Conservation (phyloP, 2,888 invertebrate species). For the Lypha dubia region DNA sequence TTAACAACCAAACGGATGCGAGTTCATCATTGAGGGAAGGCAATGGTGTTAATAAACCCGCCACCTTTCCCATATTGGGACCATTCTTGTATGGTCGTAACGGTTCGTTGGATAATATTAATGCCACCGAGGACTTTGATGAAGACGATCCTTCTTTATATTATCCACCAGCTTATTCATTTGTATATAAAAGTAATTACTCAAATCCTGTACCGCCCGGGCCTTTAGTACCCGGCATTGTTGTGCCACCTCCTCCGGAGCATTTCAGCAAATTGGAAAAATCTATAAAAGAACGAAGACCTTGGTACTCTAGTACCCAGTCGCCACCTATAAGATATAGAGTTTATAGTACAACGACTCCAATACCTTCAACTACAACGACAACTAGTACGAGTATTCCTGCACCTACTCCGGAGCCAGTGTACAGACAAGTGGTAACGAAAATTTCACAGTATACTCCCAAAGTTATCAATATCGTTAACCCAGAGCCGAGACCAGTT, state of each 20-base stretch:
- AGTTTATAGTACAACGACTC: slow-evolving; percentile 63
- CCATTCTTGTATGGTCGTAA: slow-evolving; percentile 82
- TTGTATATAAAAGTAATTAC: slow-evolving; percentile 92
- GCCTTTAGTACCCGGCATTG: slow-evolving; percentile 94
- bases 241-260: slow-evolving; percentile 93
- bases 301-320: slow-evolving; percentile 74
- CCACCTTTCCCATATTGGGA: slow-evolving; percentile 78
- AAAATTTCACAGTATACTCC: slow-evolving; percentile 77
- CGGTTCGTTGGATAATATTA: slow-evolving; percentile 82
- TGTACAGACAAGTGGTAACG: slow-evolving; percentile 77
- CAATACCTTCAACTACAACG: slow-evolving; percentile 76
- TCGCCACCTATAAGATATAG: slow-evolving; percentile 61
- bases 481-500: slow-evolving; percentile 87
- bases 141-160: slow-evolving; percentile 96
- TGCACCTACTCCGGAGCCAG: slow-evolving; percentile 70
- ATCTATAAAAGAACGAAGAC: slow-evolving; percentile 81
- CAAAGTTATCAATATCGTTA: slow-evolving; percentile 76
- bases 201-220: slow-evolving; percentile 90
- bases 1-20: slow-evolving; percentile 79
- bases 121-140: slow-evolving; percentile 90
- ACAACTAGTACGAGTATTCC: slow-evolving; percentile 67
- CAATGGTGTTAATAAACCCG: slow-evolving; percentile 68
- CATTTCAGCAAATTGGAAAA: slow-evolving; percentile 91
- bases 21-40: slow-evolving; percentile 75
- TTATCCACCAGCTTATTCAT: slow-evolving; percentile 95